A percentile compares a stretch with the other conserved stretches of the same genome.
Conservation (phyloP, 2,888 invertebrate genomes). For the Troides aeacus region DNA sequence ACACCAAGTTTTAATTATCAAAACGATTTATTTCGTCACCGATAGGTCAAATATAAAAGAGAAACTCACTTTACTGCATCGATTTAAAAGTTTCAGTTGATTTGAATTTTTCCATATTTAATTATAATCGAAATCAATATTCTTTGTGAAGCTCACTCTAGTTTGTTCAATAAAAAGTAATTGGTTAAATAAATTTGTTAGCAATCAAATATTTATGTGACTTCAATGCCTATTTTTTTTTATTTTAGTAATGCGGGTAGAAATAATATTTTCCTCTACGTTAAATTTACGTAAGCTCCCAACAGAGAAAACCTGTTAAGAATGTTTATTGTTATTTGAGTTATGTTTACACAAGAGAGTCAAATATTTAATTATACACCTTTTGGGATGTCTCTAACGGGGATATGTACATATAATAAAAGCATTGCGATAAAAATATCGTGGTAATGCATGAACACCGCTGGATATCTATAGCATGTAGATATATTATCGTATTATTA, state of each 20-base stretch:
- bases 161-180: neutral
- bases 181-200: neutral
- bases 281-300: neutral
- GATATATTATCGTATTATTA: neutral
- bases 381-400: neutral
- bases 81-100: neutral
- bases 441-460: neutral
- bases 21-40: constrained; percentile 4
- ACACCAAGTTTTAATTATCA: constrained; percentile 17
- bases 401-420: neutral
- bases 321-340: neutral
- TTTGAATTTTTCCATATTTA: neutral
- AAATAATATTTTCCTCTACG: neutral
- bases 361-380: neutral
- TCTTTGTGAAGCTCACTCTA: neutral
- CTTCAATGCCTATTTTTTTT: neutral
- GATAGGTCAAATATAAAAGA: neutral
- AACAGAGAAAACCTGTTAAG: neutral
- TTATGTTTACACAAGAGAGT: neutral
- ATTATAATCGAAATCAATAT: neutral
- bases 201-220: neutral
- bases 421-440: neutral
- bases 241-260: neutral
- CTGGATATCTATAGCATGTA: neutral
- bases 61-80: neutral